A percentile compares a stretch with the other conserved stretches of the same genome.
phyloP scores from a whole-genome alignment of 2,888 invertebrate species.

The Teinopalpus imperialis region DNA sequence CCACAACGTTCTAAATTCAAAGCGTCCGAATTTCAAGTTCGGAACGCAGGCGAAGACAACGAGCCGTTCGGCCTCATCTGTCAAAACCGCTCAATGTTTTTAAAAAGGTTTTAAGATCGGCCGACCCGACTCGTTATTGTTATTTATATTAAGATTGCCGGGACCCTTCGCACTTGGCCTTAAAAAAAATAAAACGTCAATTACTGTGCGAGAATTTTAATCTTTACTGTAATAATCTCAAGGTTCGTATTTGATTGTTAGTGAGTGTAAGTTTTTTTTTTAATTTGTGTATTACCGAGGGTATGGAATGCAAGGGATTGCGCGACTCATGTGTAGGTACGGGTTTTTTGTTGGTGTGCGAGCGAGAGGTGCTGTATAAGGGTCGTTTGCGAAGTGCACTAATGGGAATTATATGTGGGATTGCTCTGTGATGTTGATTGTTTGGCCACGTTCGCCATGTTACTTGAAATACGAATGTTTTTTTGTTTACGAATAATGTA shows the following conservation, averaged over 20 bases:
- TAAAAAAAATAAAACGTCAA: conserved; percentile 50
- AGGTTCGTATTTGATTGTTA: conserved; percentile 41
- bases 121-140: conserved; percentile 71
- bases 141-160: conserved; percentile 76
- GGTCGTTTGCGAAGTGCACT: conserved; percentile 73
- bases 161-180: conserved; percentile 69
- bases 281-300: conserved; percentile 48
- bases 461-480: conserved; percentile 1
- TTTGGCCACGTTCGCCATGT: not conserved
- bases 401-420: conserved; percentile 70
- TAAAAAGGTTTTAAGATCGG: conserved; percentile 62
- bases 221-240: conserved; percentile 41
- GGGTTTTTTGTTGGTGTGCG: conserved; percentile 71
- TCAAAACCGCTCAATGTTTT: conserved; percentile 71
- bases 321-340: conserved; percentile 63
- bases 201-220: conserved; percentile 34
- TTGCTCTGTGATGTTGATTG: conserved; percentile 25
- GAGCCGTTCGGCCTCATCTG: conserved; percentile 57
- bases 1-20: conserved; percentile 13
- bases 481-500: conserved; percentile 3
- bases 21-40: conserved; percentile 34
- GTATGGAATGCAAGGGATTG: conserved; percentile 76
- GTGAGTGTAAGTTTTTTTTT: conserved; percentile 26
- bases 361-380: conserved; percentile 52
- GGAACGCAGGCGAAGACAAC: conserved; percentile 49